Conservation (phyloP, 2,888 invertebrate species). For the Platycnemis pennipes region DNA sequence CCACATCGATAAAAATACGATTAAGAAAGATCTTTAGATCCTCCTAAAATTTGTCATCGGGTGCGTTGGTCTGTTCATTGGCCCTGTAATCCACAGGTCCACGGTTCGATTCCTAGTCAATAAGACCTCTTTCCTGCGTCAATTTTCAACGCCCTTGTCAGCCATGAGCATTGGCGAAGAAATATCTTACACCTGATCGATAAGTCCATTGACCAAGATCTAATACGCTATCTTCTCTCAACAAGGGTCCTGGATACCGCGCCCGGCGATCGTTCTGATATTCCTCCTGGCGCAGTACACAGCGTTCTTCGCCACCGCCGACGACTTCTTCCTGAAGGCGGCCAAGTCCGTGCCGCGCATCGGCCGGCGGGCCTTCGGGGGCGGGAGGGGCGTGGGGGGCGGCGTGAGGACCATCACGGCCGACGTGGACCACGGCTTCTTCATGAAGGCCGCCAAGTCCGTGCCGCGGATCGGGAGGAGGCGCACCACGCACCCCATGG, state of each 20-base stretch:
- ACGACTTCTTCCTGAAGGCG: constrained; percentile 79
- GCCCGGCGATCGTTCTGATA: constrained; percentile 26
- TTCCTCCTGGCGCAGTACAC: constrained; percentile 51
- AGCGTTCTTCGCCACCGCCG: constrained; percentile 56
- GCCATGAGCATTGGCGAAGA: too few species aligned
- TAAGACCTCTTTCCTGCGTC: too few species aligned
- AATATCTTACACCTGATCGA: too few species aligned
- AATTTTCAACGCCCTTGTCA: too few species aligned
- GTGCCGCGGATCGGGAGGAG: constrained; percentile 50
- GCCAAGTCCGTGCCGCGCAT: constrained; percentile 80
- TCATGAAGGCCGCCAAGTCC: constrained; percentile 62
- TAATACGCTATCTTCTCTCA: background rate
- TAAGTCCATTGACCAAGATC: too few species aligned
- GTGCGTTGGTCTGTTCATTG: too few species aligned
- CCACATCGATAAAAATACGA: too few species aligned
- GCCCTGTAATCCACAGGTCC: too few species aligned
- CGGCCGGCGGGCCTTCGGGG: constrained; percentile 77
- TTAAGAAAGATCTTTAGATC: too few species aligned
- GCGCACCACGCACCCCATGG: constrained; percentile 12
- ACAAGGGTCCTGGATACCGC: constrained; percentile 31
- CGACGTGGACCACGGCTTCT: constrained; percentile 52
- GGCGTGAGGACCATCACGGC: constrained; percentile 47
- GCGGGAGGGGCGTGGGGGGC: constrained; percentile 67
- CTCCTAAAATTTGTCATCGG: too few species aligned
- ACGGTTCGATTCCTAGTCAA: too few species aligned